A percentile compares a stretch with the other conserved stretches of the same genome.
Evolutionary conservation across 1,140 invertebrate species (phyloP).

Genomic region (Oncopodura yosiiana): DNA sequence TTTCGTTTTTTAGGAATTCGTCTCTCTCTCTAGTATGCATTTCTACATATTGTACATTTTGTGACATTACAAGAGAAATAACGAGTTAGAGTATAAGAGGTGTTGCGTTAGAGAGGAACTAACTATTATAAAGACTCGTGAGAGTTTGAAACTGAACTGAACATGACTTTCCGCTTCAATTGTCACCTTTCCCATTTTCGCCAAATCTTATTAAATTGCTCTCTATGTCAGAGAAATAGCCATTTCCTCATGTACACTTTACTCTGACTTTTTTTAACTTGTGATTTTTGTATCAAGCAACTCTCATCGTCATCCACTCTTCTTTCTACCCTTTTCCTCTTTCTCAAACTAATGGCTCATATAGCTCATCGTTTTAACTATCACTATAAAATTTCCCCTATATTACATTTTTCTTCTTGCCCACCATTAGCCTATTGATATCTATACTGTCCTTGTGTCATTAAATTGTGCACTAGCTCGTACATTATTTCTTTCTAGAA

Average conservation of each 20-base stretch:
- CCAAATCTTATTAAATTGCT: constrained; percentile 41
- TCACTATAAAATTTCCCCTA: too few relatives aligned
- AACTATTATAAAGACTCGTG: too few relatives aligned
- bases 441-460: too few relatives aligned
- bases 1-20: neutral
- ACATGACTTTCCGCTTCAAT: constrained; percentile 35
- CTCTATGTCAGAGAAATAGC: constrained; percentile 36
- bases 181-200: constrained; percentile 39
- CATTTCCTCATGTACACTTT: constrained; percentile 35
- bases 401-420: too few relatives aligned
- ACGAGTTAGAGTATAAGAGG: neutral
- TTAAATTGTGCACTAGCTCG: too few relatives aligned
- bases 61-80: neutral
- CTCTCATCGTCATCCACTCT: too few relatives aligned
- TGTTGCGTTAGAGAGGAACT: too few relatives aligned
- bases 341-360: constrained; percentile 19
- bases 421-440: too few relatives aligned
- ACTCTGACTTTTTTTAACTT: too few relatives aligned
- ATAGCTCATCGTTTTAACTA: constrained; percentile 18
- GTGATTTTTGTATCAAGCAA: too few relatives aligned
- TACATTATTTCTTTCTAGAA: too few relatives aligned
- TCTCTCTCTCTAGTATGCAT: neutral
- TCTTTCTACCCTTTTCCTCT: constrained; percentile 4
- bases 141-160: too few relatives aligned
- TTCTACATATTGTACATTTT: neutral